Percentiles rank a stretch among this genome's conserved stretches.
phyloP scores from a whole-genome alignment of 1,140 invertebrate species.

The Helicoverpa zea region DNA sequence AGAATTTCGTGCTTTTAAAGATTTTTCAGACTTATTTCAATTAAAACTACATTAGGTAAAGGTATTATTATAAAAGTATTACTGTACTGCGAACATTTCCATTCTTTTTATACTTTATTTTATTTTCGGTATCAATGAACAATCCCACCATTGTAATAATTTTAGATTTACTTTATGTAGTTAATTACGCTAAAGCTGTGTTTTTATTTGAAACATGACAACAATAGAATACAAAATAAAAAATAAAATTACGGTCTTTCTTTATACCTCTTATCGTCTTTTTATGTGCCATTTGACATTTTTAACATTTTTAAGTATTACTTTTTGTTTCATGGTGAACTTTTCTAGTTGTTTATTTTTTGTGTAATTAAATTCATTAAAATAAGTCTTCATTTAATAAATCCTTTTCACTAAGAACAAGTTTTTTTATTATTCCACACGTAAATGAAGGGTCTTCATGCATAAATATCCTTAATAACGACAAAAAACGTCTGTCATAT shows the following conservation, averaged over 20 bases:
- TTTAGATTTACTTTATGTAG: constrained; percentile 10
- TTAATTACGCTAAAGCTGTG: background rate
- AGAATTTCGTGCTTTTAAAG: background rate
- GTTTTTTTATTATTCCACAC: too few relatives aligned
- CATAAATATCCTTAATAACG: too few relatives aligned
- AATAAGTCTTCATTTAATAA: too few relatives aligned
- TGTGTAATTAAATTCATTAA: too few relatives aligned
- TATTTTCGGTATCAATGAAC: constrained; percentile 5
- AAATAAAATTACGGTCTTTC: background rate
- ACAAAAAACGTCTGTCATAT: too few relatives aligned
- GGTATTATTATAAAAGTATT: background rate
- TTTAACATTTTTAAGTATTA: background rate
- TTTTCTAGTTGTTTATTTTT: too few relatives aligned
- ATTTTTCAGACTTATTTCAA: background rate
- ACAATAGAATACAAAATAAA: background rate
- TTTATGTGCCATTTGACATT: constrained; percentile 6
- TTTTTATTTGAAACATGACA: constrained; percentile 21
- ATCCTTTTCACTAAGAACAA: too few relatives aligned
- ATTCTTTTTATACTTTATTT: too few relatives aligned
- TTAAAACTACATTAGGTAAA: background rate
- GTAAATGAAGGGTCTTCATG: too few relatives aligned
- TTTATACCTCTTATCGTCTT: background rate
- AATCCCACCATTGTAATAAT: constrained; percentile 31
- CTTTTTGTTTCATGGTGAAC: background rate
- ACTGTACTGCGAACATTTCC: background rate